Evolutionary conservation across 1,140 invertebrate species (phyloP), one percentile per base, ranked within the genome.

Genomic region (Procambarus clarkii): DNA sequence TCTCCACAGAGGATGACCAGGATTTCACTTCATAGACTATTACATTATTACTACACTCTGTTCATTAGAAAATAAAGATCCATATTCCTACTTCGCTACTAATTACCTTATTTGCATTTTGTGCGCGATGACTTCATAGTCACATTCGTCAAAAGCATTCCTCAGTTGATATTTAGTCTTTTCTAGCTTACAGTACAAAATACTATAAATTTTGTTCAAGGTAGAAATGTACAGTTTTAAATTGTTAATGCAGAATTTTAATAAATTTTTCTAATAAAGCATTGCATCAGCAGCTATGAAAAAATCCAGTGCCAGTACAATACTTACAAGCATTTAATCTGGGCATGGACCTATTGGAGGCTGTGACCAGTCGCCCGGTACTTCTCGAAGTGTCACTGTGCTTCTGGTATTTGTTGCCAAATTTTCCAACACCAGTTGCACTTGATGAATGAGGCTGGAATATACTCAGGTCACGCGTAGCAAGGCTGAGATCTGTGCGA

Each of bases 311-410:
- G 44, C 48, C 11, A 24, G 4, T 34, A 34, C 34, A 34, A 34
- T 34, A 34, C 34, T 34, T 34, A 94, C 94, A 96, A 92, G 97
- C 96, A 94, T 97, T 97, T 9, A 97, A 94, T 24, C 96, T 94
- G 0, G 96, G 97, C 96, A 97, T 97, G 94, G 96, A 97, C 58
- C 96, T 94, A 86, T 94, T 94, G 21, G 93, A 92, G 71, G 96
- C 95, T 18, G 96, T 95, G 7, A 92, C 88, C 24, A 94, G 74
- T 77, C 93, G 79, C 88, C 91, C 93, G 24, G 86, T 91, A 60
- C 93, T 92, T n/a, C 79, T 69, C 24, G 91, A 91, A n/a, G 92
- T 88, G n/a, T 88, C 86, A 71, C 85, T 80, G 50, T 93, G 88
- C 58, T 94, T 93, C 81, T 93, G 93, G 50, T 93, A 93, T 79